These are phyloP conservation scores for Apis dorsata DNA, from an alignment of 1,140 invertebrate species.

Conservation along the genomic window DNA sequence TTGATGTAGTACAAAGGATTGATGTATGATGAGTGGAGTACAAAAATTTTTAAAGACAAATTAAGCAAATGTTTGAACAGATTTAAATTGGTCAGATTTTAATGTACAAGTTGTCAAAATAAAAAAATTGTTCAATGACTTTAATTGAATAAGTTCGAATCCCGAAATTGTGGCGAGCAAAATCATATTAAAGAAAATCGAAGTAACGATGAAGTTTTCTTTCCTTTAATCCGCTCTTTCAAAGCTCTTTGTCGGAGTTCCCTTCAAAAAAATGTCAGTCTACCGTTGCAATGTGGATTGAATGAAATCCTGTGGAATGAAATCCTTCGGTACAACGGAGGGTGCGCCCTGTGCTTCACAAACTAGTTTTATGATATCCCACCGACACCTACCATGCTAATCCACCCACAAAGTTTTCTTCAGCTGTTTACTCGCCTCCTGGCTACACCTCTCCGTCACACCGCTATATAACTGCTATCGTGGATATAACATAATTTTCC, in stretches of 20 bases:
- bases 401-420: slow-evolving; percentile 67
- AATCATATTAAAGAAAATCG: slow-evolving; percentile 35
- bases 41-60: not conserved
- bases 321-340: slow-evolving; percentile 30
- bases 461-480: slow-evolving; percentile 36
- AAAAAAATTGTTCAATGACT: slow-evolving; percentile 14
- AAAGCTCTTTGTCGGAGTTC: slow-evolving; percentile 5
- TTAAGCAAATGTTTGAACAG: not conserved
- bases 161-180: not conserved
- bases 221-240: slow-evolving; percentile 41
- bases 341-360: slow-evolving; percentile 58
- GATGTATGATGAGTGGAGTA: too few species aligned
- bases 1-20: not conserved
- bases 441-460: slow-evolving; percentile 30
- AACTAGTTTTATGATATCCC: slow-evolving; percentile 72
- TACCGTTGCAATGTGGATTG: slow-evolving; percentile 15
- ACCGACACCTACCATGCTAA: slow-evolving; percentile 68
- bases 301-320: slow-evolving; percentile 42
- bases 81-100: not conserved
- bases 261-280: slow-evolving; percentile 26
- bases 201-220: slow-evolving; percentile 34
- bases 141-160: slow-evolving; percentile 36
- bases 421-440: slow-evolving; percentile 49
- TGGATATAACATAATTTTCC: slow-evolving; percentile 45
- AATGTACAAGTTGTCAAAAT: not conserved